These are phyloP conservation scores for Microcebus griseorufus DNA, from an alignment of 2,113 vertebrate species.

Conservation along the genomic window DNA sequence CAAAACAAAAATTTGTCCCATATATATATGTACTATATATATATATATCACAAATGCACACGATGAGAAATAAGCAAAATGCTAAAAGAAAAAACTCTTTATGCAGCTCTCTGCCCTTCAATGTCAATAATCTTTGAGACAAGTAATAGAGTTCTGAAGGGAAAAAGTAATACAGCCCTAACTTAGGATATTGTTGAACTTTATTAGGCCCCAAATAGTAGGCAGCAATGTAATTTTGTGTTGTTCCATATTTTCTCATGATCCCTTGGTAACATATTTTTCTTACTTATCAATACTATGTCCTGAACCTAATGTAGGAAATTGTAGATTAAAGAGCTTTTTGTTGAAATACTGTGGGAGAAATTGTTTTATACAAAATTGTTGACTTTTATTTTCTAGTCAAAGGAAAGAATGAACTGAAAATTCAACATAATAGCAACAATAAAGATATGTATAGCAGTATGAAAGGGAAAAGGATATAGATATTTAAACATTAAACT, in stretches of 20 bases:
- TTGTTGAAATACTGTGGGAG: not conserved
- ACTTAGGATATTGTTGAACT: constrained; percentile 64
- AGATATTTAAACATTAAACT: not conserved
- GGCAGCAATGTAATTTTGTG: constrained; percentile 63
- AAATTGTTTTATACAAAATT: constrained; percentile 58
- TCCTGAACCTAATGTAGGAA: constrained; percentile 28
- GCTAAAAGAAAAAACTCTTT: constrained; percentile 42
- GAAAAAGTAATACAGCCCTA: constrained; percentile 48
- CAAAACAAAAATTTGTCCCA: constrained; percentile 64
- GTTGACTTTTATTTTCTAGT: constrained; percentile 52
- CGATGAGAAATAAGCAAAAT: constrained; percentile 30
- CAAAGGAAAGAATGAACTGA: not conserved
- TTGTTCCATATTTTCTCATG: constrained; percentile 38
- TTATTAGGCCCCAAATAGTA: constrained; percentile 53
- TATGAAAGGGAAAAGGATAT: not conserved
- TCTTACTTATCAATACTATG: constrained; percentile 49
- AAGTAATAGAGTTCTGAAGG: constrained; percentile 66
- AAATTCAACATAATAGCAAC: not conserved
- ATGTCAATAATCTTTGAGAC: constrained; percentile 12
- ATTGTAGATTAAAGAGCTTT: constrained; percentile 63
- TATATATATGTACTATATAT: no score
- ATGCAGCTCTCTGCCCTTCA: constrained; percentile 58
- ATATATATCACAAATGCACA: not conserved
- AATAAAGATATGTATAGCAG: not conserved
- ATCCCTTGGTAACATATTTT: constrained; percentile 12